These are phyloP conservation scores for Enteromius thamalakanensis DNA, from an alignment of 2,797 vertebrate genomes.

Conservation along the genomic window DNA sequence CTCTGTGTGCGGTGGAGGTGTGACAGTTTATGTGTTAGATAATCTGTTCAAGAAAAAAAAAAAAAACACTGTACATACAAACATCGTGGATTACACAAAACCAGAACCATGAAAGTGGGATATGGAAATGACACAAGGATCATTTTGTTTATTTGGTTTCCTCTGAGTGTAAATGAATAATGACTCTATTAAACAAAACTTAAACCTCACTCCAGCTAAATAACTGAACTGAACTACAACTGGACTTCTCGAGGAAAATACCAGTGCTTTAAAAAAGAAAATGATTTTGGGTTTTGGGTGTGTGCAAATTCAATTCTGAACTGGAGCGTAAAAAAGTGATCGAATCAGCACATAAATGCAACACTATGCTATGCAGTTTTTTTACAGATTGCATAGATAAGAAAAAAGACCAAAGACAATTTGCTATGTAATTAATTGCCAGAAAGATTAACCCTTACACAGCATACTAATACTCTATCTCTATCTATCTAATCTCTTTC, in stretches of 20 bases:
- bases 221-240: not conserved
- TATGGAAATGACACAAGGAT: not conserved
- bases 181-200: constrained; percentile 12
- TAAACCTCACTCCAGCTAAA: not conserved
- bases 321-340: not conserved
- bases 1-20: constrained; percentile 27
- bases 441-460: not conserved
- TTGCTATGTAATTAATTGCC: too few relatives aligned
- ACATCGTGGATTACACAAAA: constrained; percentile 2
- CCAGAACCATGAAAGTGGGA: not conserved
- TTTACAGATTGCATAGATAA: not conserved
- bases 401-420: not conserved
- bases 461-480: not conserved
- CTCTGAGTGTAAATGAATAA: not conserved
- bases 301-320: not conserved
- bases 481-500: not conserved
- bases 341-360: not conserved
- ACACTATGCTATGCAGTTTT: not conserved
- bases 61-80: not conserved
- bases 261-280: not conserved
- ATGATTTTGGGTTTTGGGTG: not conserved
- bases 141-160: constrained; percentile 20
- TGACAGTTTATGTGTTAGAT: constrained; percentile 6
- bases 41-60: not conserved
- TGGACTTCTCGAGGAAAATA: not conserved